These are phyloP conservation scores for Iselma pallidipennis DNA, from an alignment of 2,888 invertebrate species.

Conservation along the genomic window DNA sequence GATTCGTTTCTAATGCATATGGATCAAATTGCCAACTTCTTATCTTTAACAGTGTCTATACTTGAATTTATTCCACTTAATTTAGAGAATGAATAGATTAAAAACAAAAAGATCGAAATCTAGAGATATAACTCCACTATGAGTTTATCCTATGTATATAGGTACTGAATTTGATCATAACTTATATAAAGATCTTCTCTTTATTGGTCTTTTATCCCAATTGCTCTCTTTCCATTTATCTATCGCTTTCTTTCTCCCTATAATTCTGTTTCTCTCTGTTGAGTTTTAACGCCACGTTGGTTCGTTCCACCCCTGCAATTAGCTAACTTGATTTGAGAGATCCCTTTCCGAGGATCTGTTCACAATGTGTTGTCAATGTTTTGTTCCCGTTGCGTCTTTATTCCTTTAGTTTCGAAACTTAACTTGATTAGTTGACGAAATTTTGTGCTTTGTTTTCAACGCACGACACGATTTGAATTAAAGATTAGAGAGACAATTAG, in stretches of 20 bases:
- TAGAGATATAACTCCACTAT: too few relatives aligned
- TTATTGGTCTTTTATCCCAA: conserved; percentile 6
- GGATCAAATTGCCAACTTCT: too few relatives aligned
- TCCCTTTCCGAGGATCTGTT: conserved; percentile 56
- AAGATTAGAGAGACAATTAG: conserved; percentile 31
- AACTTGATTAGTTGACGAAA: conserved; percentile 43
- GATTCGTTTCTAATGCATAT: too few relatives aligned
- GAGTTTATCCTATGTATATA: too few relatives aligned
- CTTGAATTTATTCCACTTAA: too few relatives aligned
- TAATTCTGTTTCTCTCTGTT: conserved; percentile 8
- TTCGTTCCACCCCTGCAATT: conserved; percentile 52
- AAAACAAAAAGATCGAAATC: too few relatives aligned
- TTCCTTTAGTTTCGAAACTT: conserved; percentile 41
- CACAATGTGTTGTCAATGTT: conserved; percentile 56
- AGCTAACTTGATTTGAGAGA: conserved; percentile 59
- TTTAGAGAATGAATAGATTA: too few relatives aligned
- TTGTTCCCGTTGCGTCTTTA: conserved; percentile 51
- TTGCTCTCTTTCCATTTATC: not conserved
- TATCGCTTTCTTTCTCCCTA: not conserved
- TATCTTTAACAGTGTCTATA: too few relatives aligned
- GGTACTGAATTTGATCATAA: too few relatives aligned
- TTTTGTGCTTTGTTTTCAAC: conserved; percentile 45
- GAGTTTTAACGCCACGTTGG: conserved; percentile 22
- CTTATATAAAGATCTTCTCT: not conserved
- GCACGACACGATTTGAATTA: conserved; percentile 44